Evolutionary conservation across 2,797 vertebrate species (phyloP).

Genomic region (Channallabes apus): DNA sequence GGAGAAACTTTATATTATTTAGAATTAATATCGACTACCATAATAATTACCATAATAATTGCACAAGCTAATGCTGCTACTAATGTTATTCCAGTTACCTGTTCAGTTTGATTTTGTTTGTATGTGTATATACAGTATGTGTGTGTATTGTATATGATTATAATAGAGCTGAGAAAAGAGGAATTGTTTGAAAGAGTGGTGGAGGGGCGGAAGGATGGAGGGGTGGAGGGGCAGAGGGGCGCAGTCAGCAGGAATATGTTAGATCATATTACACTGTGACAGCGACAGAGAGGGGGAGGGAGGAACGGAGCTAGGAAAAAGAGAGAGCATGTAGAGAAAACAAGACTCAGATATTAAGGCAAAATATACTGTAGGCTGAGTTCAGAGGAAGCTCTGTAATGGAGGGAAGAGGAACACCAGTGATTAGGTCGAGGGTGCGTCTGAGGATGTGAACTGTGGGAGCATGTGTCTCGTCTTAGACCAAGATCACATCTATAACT

Average conservation of each 20-base stretch:
- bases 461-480: not conserved
- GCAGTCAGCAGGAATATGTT: conserved; percentile 62
- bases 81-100: no score
- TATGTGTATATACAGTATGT: no score
- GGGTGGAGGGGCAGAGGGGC: conserved; percentile 60
- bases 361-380: not conserved
- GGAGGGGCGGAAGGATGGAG: conserved; percentile 58
- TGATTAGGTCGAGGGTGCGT: not conserved
- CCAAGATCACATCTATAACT: not conserved
- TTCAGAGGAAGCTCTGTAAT: not conserved
- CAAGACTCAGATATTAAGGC: not conserved
- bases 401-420: not conserved
- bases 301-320: not conserved
- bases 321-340: conserved; percentile 52
- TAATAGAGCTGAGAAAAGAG: not conserved
- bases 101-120: no score
- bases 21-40: no score
- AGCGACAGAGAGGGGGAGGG: conserved; percentile 60
- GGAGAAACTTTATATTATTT: no score
- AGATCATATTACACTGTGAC: conserved; percentile 66
- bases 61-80: no score
- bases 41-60: no score
- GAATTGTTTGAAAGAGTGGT: conserved; percentile 36
- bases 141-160: not conserved
- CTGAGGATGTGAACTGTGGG: not conserved